Base-by-base conservation (phyloP, 2,797 vertebrate species). In the Platyrinchus mystaceus region DNA sequence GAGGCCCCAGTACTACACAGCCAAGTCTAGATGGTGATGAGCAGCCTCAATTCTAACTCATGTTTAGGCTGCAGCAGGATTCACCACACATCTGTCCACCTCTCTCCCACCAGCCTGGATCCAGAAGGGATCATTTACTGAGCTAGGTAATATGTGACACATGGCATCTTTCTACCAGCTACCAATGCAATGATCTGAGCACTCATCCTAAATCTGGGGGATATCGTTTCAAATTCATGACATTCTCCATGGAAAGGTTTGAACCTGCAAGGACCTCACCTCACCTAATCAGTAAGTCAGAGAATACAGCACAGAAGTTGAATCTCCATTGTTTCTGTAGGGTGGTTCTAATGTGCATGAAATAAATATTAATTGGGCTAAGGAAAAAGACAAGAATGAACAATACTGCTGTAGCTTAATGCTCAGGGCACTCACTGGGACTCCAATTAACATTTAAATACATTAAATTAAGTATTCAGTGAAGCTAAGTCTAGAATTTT, bases 361-460 rank as follows among this genome's bases (percentile, higher is more conserved):
- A 94, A 90, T 80, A 94, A 96, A 82, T 90, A 95, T 92, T 89
- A 91, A 94, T 87, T 93, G 63, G 34, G 27, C 24, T 22, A 84
- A n/a, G 20, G 55, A 94, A 95, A 90, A 90, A 94, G 47, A 36
- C 39, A 62, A 86, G 79, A 91, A 90, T 74, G 81, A 93, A 90
- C 70, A 95, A 90, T 52, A 84, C 52, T 87, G 68, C 37, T 56
- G 52, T 26, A 94, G 52, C 63, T 87, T 79, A 93, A 92, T 46
- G 74, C 74, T 95, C 77, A 76, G 74, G 80, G 95, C 88, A 84
- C 80, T 90, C 93, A 84, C 52, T 68, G 94, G 67, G 88, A 74
- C 47, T 89, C 83, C 93, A 95, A 96, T 95, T 96, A 95, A 89
- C 86, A 95, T 96, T 95, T 95, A 91, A 95, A 92, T 95, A 93